These are phyloP conservation scores for Leptothorax acervorum DNA, from an alignment of 2,888 invertebrate genomes.

Conservation along the genomic window DNA sequence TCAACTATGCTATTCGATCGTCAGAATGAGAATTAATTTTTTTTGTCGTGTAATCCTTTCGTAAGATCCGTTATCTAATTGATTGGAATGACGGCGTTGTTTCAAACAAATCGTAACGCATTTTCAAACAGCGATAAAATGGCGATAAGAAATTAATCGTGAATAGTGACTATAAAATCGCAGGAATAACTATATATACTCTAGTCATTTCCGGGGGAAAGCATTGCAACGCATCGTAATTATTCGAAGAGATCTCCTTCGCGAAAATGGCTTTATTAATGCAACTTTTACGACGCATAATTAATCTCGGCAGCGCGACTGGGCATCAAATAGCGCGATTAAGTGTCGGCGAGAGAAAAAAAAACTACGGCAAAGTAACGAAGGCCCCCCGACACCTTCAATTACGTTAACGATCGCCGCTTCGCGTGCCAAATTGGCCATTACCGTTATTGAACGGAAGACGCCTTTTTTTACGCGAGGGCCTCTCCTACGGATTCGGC, in stretches of 20 bases:
- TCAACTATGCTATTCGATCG: background rate
- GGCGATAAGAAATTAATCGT: slow-evolving; percentile 18
- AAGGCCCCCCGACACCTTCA: slow-evolving; percentile 60
- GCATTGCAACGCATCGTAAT: background rate
- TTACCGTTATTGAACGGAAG: slow-evolving; percentile 75
- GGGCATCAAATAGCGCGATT: slow-evolving; percentile 6
- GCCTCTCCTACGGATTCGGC: slow-evolving; percentile 28
- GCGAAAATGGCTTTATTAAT: slow-evolving; percentile 9
- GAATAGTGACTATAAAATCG: background rate
- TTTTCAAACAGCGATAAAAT: slow-evolving; percentile 10
- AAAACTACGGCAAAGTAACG: slow-evolving; percentile 35
- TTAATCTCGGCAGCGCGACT: slow-evolving; percentile 18
- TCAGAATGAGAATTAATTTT: slow-evolving; percentile 3
- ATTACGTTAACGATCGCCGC: slow-evolving; percentile 74
- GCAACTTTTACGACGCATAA: slow-evolving; percentile 22
- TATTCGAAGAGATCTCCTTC: background rate
- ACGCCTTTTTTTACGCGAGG: slow-evolving; percentile 38
- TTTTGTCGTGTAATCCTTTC: background rate
- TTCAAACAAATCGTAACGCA: background rate
- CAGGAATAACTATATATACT: no score
- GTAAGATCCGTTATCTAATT: background rate
- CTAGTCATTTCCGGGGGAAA: slow-evolving; percentile 17
- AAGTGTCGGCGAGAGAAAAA: background rate
- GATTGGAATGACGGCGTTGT: background rate
- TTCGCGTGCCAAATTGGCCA: slow-evolving; percentile 71